These are phyloP conservation scores for Sebastes umbrosus DNA, from an alignment of 2,797 vertebrate genomes.

Conservation along the genomic window DNA sequence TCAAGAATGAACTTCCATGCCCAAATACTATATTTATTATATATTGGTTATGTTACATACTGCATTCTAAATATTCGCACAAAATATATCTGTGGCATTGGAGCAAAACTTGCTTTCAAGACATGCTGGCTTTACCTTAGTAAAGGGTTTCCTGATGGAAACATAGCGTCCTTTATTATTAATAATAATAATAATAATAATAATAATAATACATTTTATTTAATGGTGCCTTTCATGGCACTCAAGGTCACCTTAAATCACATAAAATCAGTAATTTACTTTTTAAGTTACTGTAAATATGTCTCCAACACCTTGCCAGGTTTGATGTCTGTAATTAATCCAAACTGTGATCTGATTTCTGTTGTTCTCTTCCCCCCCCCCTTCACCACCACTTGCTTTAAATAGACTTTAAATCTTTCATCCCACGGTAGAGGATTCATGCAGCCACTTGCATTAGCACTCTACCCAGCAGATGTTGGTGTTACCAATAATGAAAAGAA, in stretches of 20 bases:
- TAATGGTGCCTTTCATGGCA: too few species aligned
- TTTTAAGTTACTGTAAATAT: neutral
- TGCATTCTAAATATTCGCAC: neutral
- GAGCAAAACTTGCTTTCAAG: neutral
- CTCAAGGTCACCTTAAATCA: too few species aligned
- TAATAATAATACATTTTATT: too few species aligned
- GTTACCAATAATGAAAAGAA: constrained; percentile 76
- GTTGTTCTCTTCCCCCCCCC: neutral
- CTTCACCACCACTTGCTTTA: constrained; percentile 13
- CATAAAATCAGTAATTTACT: neutral
- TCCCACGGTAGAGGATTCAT: constrained; percentile 51
- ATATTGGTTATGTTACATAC: neutral
- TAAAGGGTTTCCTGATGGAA: neutral
- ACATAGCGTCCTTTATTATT: neutral
- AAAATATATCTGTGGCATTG: neutral
- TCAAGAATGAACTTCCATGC: neutral
- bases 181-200: too few species aligned
- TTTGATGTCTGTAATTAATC: constrained; percentile 51
- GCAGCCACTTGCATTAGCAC: constrained; percentile 57
- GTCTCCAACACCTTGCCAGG: constrained; percentile 13
- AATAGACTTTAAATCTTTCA: constrained; percentile 61
- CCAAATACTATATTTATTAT: neutral
- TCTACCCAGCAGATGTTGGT: constrained; percentile 75
- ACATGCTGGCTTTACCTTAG: neutral
- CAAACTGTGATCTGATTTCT: constrained; percentile 36